Conservation (phyloP, 2,888 invertebrate species). For the Listrodromus nycthemerus region DNA sequence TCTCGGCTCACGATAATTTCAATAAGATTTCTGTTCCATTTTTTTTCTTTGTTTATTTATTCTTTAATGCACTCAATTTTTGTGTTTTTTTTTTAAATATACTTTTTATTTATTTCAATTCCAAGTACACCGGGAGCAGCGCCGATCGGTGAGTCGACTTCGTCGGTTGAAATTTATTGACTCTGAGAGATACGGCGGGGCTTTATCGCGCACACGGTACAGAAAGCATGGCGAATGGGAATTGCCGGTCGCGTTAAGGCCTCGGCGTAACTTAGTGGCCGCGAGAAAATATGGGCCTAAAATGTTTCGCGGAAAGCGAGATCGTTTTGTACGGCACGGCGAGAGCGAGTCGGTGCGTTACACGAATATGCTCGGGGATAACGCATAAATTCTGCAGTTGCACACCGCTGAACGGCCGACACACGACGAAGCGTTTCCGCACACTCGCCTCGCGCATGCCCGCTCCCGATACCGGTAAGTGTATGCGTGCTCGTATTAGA, state of each 20-base stretch:
- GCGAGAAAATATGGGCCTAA: constrained; percentile 49
- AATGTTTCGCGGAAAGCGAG: constrained; percentile 54
- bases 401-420: constrained; percentile 35
- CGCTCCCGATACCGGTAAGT: constrained; percentile 59
- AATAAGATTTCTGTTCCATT: constrained; percentile 52
- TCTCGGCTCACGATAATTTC: constrained; percentile 58
- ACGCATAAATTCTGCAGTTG: constrained; percentile 60
- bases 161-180: constrained; percentile 50
- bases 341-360: constrained; percentile 52
- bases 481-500: constrained; percentile 52
- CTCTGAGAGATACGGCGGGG: constrained; percentile 12
- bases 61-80: background rate
- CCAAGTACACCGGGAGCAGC: constrained; percentile 19
- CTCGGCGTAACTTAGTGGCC: constrained; percentile 53
- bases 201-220: constrained; percentile 5
- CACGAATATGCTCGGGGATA: constrained; percentile 52
- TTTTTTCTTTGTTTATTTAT: constrained; percentile 5
- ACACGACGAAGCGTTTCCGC: constrained; percentile 39
- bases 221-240: constrained; percentile 27
- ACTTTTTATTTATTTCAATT: constrained; percentile 25
- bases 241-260: constrained; percentile 50
- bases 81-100: background rate
- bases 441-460: constrained; percentile 10
- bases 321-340: constrained; percentile 48
- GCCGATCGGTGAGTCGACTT: constrained; percentile 12